phyloP scores from a whole-genome alignment of 2,797 vertebrate species.

The Alcedo atthis region DNA sequence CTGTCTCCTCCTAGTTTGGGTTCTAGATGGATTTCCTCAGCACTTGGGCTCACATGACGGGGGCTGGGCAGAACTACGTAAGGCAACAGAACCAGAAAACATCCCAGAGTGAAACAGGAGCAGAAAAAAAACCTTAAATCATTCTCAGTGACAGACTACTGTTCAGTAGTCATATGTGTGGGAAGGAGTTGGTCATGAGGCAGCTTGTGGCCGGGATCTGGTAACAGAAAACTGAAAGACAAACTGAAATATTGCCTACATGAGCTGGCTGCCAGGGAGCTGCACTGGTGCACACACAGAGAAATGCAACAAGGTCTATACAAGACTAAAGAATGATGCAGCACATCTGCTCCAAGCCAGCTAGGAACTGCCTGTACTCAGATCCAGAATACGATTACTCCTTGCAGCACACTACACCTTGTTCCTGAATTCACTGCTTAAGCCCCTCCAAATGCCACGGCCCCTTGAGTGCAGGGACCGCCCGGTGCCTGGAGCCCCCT shows the following conservation, averaged over 20 bases:
- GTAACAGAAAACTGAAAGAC: neutral
- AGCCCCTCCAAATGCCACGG: neutral
- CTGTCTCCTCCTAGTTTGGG: neutral
- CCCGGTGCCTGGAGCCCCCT: neutral
- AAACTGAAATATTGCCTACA: neutral
- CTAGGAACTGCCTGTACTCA: neutral
- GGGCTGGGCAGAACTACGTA: neutral
- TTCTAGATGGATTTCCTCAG: neutral
- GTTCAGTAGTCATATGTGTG: neutral
- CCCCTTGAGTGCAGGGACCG: neutral
- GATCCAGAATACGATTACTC: neutral
- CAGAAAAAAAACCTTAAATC: neutral
- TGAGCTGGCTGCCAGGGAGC: neutral
- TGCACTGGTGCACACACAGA: neutral
- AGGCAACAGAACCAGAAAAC: neutral
- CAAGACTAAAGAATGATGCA: neutral
- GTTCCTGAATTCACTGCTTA: neutral
- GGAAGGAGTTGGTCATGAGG: neutral
- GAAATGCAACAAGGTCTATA: neutral
- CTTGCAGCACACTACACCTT: neutral
- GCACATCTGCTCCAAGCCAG: neutral
- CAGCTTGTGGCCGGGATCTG: neutral
- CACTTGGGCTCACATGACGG: neutral
- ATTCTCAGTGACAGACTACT: neutral
- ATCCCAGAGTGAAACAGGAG: neutral